Base-by-base conservation (phyloP, 2,888 invertebrate species). In the Entomobrya proxima region DNA sequence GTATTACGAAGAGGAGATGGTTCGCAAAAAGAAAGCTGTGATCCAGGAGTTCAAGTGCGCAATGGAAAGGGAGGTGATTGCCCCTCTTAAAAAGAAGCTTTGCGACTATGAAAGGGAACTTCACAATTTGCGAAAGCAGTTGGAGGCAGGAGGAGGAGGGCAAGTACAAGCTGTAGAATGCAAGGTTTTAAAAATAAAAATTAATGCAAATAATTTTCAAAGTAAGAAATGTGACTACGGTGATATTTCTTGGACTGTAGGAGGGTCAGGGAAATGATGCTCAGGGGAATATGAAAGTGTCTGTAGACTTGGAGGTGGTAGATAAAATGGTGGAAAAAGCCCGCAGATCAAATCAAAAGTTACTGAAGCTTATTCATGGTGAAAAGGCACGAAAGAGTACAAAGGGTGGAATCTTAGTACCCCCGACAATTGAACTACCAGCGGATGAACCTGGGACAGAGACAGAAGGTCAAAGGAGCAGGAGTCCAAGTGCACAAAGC, bases 1-100 rank as follows among this genome's bases (percentile, higher is more conserved):
- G 77, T 69, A 44, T 18, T 83, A 83, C 55, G 83, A 83, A 21
- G 83, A 83, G 55, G 83, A 83, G 40, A 77, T 83, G 0, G 21
- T 32, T 0, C n/a, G 50, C 13, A 75, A 47, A 15, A 83, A 83
- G 52, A 67, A 67, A 3, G 6, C n/a, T 1, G 30, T 77, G 5
- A 76, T 83, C 13, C 50, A 83, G 18, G 77, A 83, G 44, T 76
- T 83, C 77, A 67, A 77, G 15, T 83, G 83, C 30, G 83, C 83
- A 0, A 82, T 82, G 74, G 82, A 82, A 32, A 6, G 44, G 24
- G 82, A 82, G 18, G 40, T 82, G 21, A 64, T 82, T 47, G 61
- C 15, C 5, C 55, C 55, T n/a, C 21, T 55, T 9, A 55, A 55
- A 18, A 11, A 18, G 6, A 55, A 18, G 21, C 55, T 55, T 9